A percentile compares a stretch with the other conserved stretches of the same genome.
phyloP scores from a whole-genome alignment of 2,113 vertebrate species.

The Cinclus cinclus region DNA sequence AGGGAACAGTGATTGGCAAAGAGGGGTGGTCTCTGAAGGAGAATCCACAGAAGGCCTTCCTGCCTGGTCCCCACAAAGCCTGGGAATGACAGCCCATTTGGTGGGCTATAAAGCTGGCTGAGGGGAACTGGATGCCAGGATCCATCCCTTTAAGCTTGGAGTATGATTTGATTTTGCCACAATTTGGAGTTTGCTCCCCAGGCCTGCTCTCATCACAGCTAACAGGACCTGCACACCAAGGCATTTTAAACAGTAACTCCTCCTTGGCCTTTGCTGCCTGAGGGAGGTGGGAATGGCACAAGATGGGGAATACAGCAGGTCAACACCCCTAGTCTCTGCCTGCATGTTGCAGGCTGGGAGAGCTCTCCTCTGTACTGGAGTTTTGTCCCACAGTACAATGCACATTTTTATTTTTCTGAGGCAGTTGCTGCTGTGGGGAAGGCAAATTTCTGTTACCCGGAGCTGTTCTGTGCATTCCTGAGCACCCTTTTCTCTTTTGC shows the following conservation, averaged over 20 bases:
- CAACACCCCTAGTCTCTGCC: not conserved
- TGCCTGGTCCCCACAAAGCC: not conserved
- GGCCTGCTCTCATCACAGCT: not conserved
- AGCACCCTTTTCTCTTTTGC: constrained; percentile 7
- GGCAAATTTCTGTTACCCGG: not conserved
- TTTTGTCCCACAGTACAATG: not conserved
- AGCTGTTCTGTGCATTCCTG: not conserved
- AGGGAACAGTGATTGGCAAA: not conserved
- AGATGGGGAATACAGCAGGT: not conserved
- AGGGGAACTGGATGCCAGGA: not conserved
- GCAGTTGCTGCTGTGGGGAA: not conserved
- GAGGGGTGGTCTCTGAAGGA: not conserved
- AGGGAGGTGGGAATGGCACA: not conserved
- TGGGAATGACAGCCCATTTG: not conserved
- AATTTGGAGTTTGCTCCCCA: not conserved
- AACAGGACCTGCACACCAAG: not conserved
- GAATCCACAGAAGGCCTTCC: not conserved
- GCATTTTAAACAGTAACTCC: not conserved
- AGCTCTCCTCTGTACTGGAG: not conserved
- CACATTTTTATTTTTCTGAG: not conserved
- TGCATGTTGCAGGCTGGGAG: not conserved
- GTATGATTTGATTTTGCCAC: not conserved
- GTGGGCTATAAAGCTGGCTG: not conserved
- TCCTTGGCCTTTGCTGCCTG: not conserved
- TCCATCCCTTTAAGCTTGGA: not conserved